Percentiles rank a stretch among this genome's conserved stretches.
These are phyloP conservation scores for Lutjanus campechanus DNA, from an alignment of 2,797 vertebrate genomes.

Conservation along the genomic window DNA sequence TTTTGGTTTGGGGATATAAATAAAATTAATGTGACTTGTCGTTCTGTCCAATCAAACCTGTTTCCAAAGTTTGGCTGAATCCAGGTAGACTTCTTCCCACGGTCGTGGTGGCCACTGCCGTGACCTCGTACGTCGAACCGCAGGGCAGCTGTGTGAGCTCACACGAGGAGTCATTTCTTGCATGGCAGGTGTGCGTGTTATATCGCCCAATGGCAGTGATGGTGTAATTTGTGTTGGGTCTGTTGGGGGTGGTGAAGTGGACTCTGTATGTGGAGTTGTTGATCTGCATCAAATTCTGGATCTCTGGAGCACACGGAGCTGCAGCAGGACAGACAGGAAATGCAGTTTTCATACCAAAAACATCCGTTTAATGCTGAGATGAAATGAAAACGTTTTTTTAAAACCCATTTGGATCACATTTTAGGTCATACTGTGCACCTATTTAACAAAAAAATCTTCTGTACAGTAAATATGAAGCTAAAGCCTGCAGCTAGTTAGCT, in stretches of 20 bases:
- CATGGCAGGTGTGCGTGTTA: slow-evolving; percentile 80
- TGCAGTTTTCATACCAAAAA: background rate
- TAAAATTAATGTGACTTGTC: background rate
- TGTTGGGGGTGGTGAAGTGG: slow-evolving; percentile 84
- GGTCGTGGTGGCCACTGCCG: slow-evolving; percentile 83
- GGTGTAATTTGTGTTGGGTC: slow-evolving; percentile 82
- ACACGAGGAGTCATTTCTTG: slow-evolving; percentile 75
- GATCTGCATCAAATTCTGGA: slow-evolving; percentile 87
- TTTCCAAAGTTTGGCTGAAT: slow-evolving; percentile 90
- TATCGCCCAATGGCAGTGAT: slow-evolving; percentile 82
- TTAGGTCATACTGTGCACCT: too few relatives aligned
- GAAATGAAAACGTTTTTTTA: too few relatives aligned
- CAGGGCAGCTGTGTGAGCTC: slow-evolving; percentile 87
- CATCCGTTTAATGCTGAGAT: background rate
- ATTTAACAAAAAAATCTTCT: too few relatives aligned
- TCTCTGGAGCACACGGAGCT: slow-evolving; percentile 94
- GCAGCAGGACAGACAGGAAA: slow-evolving; percentile 24
- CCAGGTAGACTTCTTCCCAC: slow-evolving; percentile 90
- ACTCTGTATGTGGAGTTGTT: slow-evolving; percentile 81
- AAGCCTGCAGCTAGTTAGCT: background rate
- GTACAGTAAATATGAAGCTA: background rate
- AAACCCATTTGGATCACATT: background rate
- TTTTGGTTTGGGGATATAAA: background rate
- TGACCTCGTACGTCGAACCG: slow-evolving; percentile 88
- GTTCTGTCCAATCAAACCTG: slow-evolving; percentile 80